Base-by-base conservation (phyloP, 2,888 invertebrate species). In the Callimorpha dominula region DNA sequence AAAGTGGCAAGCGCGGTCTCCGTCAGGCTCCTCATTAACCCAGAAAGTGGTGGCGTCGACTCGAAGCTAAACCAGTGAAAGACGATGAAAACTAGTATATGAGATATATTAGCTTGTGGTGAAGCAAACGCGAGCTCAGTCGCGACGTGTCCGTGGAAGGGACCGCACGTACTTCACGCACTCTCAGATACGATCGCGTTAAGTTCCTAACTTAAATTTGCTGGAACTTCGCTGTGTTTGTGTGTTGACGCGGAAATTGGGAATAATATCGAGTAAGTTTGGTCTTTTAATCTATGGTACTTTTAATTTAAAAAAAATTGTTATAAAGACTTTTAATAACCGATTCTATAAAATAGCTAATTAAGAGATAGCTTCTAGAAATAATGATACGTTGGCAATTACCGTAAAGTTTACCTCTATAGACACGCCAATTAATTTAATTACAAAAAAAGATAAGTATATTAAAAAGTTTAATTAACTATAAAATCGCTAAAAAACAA, bases 1-100 rank as follows among this genome's bases (percentile, higher is more conserved):
- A 94, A 95, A 94, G 88, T 89, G 90, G 89, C 88, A 88, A 89
- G 86, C 84, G 81, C 85, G 82, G 81, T 82, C 88, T 87, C 86
- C 85, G 89, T 88, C 89, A 88, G 90, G 88, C 88, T 94, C 91
- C 93, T 94, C 94, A 94, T 95, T 95, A 95, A 95, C 95, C 95
- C 94, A 95, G 94, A 95, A 94, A 94, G 90, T 89, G 90, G 84
- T 90, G 89, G 87, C 88, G 86, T 81, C 87, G 86, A 84, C 86
- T 82, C 81, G 84, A 86, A 84, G 88, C 87, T 86, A 85, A 86
- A 89, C 92, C 93, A 94, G 95, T 94, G 95, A 95, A 94, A 95
- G 94, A 94, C 92, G 93, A 91, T 90, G 93, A 90, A 92, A 92
- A 92, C 93, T 93, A 93, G 93, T 93, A 92, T 93, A 92, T 90